phyloP scores from a whole-genome alignment of 2,113 vertebrate species.

The Macquaria ambigua region DNA sequence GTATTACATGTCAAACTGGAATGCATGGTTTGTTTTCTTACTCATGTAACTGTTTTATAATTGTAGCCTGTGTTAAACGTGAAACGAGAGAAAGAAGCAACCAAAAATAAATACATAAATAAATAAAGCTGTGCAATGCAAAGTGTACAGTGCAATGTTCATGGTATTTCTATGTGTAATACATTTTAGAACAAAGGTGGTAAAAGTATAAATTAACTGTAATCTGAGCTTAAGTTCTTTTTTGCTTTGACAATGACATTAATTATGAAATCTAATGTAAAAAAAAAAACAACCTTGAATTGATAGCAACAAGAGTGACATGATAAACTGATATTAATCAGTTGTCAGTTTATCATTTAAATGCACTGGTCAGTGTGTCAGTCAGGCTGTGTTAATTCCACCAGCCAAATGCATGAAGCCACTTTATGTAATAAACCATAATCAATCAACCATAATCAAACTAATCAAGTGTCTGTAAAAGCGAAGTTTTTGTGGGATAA shows the following conservation, averaged over 20 bases:
- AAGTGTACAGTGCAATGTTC: neutral
- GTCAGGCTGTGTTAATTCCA: neutral
- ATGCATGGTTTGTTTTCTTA: conserved; percentile 43
- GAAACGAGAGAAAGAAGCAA: conserved; percentile 36
- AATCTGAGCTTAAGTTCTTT: neutral
- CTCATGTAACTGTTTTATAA: conserved; percentile 30
- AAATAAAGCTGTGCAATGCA: neutral
- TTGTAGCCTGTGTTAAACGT: conserved; percentile 35
- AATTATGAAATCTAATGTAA: neutral
- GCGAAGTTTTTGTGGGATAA: neutral
- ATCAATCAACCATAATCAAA: neutral
- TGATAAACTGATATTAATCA: neutral
- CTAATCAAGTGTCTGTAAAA: neutral
- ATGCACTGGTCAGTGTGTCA: neutral
- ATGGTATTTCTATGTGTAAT: neutral
- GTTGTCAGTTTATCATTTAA: neutral
- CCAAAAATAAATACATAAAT: conserved; percentile 7
- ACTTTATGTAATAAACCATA: neutral
- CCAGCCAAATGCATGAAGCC: neutral
- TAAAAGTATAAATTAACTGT: neutral
- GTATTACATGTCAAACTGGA: conserved; percentile 38
- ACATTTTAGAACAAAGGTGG: neutral
- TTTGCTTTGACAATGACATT: neutral
- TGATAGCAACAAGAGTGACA: neutral
- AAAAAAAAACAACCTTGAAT: neutral